Evolutionary conservation across 37 sponge, comb jelly and placozoan species (phyloP), one percentile per base, ranked within the genome.

Genomic region (Trichoplax adhaerens): DNA sequence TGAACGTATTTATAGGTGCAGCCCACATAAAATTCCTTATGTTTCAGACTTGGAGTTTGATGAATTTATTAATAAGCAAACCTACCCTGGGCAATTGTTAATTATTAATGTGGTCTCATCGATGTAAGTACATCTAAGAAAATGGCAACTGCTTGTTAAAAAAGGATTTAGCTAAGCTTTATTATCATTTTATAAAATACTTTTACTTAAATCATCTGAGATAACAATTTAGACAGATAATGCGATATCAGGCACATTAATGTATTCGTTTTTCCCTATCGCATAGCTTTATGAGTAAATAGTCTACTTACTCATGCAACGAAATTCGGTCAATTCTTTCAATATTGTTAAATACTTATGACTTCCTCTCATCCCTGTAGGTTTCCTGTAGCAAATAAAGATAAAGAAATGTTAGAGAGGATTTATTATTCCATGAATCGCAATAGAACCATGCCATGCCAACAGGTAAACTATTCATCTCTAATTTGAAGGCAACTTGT

Each of bases 31-130:
- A 50, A 57, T 81, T 46, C 84, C 90, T 4, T 65, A 54, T 54
- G 76, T 94, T 56, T 74, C 71, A 60, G 95, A 94, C 53, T 59
- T 86, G 53, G 95, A 94, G 83, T 89, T 74, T 76, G 95, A 94
- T 64, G 60, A 54, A 2, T 81, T 88, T 58, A 77, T 94, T 4
- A 58, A 58, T 2, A 68, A 74, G 5, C 90, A 94, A 64, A 85
- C 84, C 3, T 84, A 87, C 4, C 61, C 50, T 10, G 68, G 71
- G 2, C 95, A 88, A 73, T 80, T 94, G 50, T 75, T 88, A 0
- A 65, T 94, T 1, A 77, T 94, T 51, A 72, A 68, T 47, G 73
- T 94, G 10, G 59, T 60, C 62, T 81, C 79, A 55, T 71, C 65
- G 62, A 56, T 68, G 80, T 83, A 76, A 29, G 29, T 29, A 29